These are phyloP conservation scores for Oenanthe oenanthe DNA, from an alignment of 2,113 vertebrate species.

Conservation along the genomic window DNA sequence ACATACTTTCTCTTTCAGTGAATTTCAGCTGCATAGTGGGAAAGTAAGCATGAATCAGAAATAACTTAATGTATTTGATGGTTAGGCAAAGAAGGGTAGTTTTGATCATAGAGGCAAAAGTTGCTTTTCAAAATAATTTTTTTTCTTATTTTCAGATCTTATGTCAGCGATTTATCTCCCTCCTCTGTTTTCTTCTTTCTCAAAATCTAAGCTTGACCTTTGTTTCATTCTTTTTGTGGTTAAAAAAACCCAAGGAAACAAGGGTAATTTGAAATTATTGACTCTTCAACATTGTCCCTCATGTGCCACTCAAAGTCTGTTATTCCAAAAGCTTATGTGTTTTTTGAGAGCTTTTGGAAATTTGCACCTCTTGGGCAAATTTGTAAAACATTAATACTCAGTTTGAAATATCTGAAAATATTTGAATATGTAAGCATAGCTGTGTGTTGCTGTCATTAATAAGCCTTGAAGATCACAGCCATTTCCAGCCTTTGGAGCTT, in stretches of 20 bases:
- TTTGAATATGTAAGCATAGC: conserved; percentile 5
- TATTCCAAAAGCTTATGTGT: neutral
- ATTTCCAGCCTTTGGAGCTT: neutral
- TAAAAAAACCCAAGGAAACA: neutral
- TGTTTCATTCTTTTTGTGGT: neutral
- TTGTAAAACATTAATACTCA: neutral
- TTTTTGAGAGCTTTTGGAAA: conserved; percentile 42
- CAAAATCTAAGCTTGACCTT: neutral
- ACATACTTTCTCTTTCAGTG: neutral
- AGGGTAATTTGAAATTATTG: neutral
- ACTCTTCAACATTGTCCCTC: neutral
- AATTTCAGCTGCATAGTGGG: neutral
- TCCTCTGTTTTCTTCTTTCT: neutral
- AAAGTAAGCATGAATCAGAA: neutral
- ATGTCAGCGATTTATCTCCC: neutral
- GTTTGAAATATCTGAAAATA: conserved; percentile 33
- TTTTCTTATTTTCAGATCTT: neutral
- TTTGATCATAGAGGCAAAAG: neutral
- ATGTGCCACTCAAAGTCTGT: neutral
- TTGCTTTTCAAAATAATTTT: neutral
- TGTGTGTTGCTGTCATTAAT: conserved; percentile 3
- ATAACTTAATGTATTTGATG: neutral
- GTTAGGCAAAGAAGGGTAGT: neutral
- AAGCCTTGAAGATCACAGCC: conserved; percentile 52
- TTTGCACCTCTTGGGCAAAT: conserved; percentile 51